These are phyloP conservation scores for Chelonus formosanus DNA, from an alignment of 2,888 invertebrate genomes.

Conservation along the genomic window DNA sequence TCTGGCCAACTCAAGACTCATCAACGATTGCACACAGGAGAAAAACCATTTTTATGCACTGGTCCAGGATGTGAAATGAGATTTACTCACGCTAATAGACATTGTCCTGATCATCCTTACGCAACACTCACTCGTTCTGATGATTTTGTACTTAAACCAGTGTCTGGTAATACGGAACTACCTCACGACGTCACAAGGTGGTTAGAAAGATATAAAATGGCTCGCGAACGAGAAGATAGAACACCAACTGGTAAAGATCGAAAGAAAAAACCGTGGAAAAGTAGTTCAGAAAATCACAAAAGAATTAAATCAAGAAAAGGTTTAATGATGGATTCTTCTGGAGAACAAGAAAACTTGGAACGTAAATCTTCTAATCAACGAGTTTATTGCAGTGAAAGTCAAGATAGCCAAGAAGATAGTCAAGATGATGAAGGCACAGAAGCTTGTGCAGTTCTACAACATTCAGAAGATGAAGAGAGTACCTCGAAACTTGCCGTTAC, in stretches of 20 bases:
- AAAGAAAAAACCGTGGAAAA: constrained; percentile 65
- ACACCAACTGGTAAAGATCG: constrained; percentile 64
- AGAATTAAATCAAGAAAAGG: constrained; percentile 66
- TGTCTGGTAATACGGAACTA: constrained; percentile 65
- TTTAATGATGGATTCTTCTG: constrained; percentile 62
- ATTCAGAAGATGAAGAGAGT: constrained; percentile 59
- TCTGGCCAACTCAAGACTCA: constrained; percentile 82
- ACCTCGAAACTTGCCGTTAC: constrained; percentile 53
- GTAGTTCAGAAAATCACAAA: constrained; percentile 64
- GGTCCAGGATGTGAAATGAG: constrained; percentile 72
- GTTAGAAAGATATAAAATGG: constrained; percentile 67
- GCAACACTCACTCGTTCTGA: constrained; percentile 68
- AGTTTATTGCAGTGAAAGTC: constrained; percentile 57
- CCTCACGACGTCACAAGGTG: constrained; percentile 68
- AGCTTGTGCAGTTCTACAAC: constrained; percentile 52
- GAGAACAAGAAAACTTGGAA: constrained; percentile 62
- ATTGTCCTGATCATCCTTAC: constrained; percentile 77
- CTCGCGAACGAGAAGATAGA: constrained; percentile 60
- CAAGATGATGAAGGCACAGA: constrained; percentile 61
- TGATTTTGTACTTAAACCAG: constrained; percentile 66
- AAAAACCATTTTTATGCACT: constrained; percentile 78
- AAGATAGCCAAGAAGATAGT: constrained; percentile 62
- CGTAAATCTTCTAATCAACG: constrained; percentile 54
- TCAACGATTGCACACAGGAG: constrained; percentile 79
- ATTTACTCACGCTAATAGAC: constrained; percentile 81